Percentiles rank a stretch among this genome's conserved stretches.
Conservation (phyloP, 2,113 vertebrate species). For the Marmota flaviventris region DNA sequence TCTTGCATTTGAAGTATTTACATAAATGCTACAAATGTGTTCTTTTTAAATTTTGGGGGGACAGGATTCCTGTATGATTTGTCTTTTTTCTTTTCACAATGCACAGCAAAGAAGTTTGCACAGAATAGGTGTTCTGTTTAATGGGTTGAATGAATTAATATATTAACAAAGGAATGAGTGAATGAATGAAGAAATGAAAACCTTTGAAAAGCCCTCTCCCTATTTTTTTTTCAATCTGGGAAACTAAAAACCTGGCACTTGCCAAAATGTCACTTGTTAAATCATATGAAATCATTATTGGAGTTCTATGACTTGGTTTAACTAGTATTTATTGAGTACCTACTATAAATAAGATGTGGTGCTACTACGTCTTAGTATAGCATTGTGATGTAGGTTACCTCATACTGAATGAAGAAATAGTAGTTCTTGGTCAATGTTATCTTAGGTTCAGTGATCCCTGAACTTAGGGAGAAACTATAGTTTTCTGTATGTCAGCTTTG, state of each 20-base stretch:
- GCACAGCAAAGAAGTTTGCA: background rate
- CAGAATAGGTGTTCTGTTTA: background rate
- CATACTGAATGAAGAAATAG: background rate
- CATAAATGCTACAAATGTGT: background rate
- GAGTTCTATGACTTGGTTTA: background rate
- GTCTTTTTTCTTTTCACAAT: background rate
- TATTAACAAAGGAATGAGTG: constrained; percentile 17
- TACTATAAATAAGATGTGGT: background rate
- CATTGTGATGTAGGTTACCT: background rate
- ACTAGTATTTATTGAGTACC: background rate
- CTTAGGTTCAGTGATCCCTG: background rate
- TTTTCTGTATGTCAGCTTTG: background rate
- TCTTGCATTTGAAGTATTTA: background rate
- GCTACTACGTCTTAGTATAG: background rate
- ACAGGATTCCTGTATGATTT: background rate
- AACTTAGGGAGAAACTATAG: background rate
- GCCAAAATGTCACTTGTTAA: background rate
- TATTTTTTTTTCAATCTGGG: background rate
- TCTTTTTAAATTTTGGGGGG: background rate
- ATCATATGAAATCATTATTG: background rate
- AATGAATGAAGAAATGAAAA: background rate
- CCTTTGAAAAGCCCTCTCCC: background rate
- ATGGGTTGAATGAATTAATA: background rate
- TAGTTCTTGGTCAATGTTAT: background rate
- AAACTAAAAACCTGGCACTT: background rate